Percentiles rank a stretch among this genome's conserved stretches.
Conservation (phyloP, 2,113 vertebrate genomes). For the Aphyosemion australe region DNA sequence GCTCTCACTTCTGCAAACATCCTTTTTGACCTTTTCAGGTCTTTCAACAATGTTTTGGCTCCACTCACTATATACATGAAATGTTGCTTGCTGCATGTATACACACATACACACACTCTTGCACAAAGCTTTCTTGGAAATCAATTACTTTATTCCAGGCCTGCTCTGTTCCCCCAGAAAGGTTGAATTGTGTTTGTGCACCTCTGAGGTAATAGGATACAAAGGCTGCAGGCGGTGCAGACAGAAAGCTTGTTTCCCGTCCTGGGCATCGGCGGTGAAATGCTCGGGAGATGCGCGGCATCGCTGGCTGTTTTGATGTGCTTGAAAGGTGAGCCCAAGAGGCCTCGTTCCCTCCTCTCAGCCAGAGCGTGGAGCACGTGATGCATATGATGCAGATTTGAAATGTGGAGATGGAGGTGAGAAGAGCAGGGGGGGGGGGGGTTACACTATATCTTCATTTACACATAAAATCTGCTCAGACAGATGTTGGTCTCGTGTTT, state of each 20-base stretch:
- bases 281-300: conserved; percentile 52
- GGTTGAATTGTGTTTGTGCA: conserved; percentile 40
- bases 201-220: conserved; percentile 49
- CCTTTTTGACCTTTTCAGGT: conserved; percentile 66
- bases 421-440: neutral
- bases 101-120: conserved; percentile 18
- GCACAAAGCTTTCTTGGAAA: conserved; percentile 33
- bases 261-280: conserved; percentile 22
- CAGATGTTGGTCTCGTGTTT: conserved; percentile 52
- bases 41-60: conserved; percentile 29
- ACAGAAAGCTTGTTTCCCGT: conserved; percentile 30
- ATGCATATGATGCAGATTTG: conserved; percentile 40
- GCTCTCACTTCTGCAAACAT: conserved; percentile 51
- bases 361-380: conserved; percentile 25
- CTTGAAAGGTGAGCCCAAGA: conserved; percentile 45
- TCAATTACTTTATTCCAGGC: conserved; percentile 46
- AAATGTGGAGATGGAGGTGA: neutral
- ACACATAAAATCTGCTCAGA: conserved; percentile 36
- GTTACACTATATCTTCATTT: conserved; percentile 45
- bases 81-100: conserved; percentile 11
- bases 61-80: conserved; percentile 30
- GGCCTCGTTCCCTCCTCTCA: conserved; percentile 14
- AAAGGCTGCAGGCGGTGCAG: conserved; percentile 33
- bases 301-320: conserved; percentile 52
- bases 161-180: conserved; percentile 38